A percentile compares a stretch with the other conserved stretches of the same genome.
Evolutionary conservation across 2,888 invertebrate genomes (phyloP).

Genomic region (Neocrepidodera transversa): DNA sequence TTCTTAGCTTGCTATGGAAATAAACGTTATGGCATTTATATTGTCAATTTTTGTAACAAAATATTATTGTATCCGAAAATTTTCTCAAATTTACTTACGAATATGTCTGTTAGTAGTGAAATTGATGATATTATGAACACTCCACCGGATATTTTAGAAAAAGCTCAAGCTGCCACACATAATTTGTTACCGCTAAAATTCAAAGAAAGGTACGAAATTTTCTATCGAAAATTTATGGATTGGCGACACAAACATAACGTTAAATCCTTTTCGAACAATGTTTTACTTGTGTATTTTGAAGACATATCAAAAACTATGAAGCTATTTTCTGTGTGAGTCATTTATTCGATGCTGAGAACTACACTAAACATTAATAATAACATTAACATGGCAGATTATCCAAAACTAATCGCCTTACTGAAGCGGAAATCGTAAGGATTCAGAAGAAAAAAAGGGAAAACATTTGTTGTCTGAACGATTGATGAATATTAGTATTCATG

Average conservation of each 20-base stretch:
- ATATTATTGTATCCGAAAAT: constrained; percentile 7
- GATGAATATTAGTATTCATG: no score
- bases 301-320: background rate
- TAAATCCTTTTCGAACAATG: constrained; percentile 15
- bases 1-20: background rate
- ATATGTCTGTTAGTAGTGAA: no score
- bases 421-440: background rate
- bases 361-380: background rate
- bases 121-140: constrained; percentile 8
- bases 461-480: no score
- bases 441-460: background rate
- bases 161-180: no score
- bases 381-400: background rate
- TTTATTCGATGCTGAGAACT: background rate
- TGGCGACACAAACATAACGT: constrained; percentile 18
- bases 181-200: constrained; percentile 14
- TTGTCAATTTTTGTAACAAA: no score
- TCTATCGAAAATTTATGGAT: constrained; percentile 16
- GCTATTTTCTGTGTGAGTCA: background rate
- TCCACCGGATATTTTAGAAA: no score
- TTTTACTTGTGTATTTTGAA: background rate
- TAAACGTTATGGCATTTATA: no score
- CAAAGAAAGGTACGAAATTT: constrained; percentile 13
- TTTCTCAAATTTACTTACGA: constrained; percentile 12
- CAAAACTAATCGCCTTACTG: background rate